Percentiles rank a stretch among this genome's conserved stretches.
These are phyloP conservation scores for Acrocephalus arundinaceus DNA, from an alignment of 2,113 vertebrate species.

Conservation along the genomic window DNA sequence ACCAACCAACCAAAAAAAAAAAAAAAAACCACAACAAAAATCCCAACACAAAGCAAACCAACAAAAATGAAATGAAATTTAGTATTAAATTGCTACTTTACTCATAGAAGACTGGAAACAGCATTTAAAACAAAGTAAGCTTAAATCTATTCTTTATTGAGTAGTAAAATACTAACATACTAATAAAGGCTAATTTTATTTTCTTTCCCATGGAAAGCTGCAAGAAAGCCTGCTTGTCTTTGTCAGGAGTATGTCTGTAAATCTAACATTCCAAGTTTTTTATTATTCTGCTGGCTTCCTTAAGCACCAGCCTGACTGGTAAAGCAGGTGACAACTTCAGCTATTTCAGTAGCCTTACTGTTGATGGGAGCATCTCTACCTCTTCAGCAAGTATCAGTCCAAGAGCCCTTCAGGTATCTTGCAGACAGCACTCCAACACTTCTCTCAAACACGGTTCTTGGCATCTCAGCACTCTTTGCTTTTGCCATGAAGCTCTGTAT, in stretches of 20 bases:
- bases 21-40: background rate
- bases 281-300: background rate
- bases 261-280: background rate
- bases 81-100: background rate
- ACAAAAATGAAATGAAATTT: background rate
- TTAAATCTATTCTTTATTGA: background rate
- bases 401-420: background rate
- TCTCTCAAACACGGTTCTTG: background rate
- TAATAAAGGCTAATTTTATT: background rate
- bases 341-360: background rate
- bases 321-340: background rate
- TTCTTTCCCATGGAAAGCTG: background rate
- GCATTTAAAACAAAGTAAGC: background rate
- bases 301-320: background rate
- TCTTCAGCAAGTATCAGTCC: background rate
- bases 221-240: background rate
- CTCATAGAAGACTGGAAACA: background rate
- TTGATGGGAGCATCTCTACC: background rate
- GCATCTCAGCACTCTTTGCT: background rate
- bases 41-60: background rate
- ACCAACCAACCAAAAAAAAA: background rate
- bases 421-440: background rate
- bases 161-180: background rate
- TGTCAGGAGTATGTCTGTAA: background rate
- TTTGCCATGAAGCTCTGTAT: background rate